Evolutionary conservation across 2,888 invertebrate genomes (phyloP), one percentile per base, ranked within the genome.

Genomic region (Homarus gammarus): DNA sequence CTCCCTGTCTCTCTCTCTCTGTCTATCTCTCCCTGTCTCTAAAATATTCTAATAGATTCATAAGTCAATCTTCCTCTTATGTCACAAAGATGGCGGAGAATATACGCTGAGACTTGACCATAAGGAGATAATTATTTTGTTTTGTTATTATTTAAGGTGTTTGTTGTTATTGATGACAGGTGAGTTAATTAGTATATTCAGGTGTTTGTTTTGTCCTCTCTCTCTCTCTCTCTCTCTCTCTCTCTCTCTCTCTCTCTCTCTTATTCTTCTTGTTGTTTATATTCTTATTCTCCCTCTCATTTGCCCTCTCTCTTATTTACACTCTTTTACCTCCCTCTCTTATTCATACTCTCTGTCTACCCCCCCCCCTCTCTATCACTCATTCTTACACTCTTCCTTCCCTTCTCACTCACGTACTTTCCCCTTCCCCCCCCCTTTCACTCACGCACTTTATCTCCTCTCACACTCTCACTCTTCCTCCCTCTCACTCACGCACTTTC

Each of bases 371-470:
- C 56, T 79, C 79, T 56, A 31, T 79, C 79, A 15, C 56, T 31
- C 79, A 33, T 31, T 56, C 79, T 79, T 51, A 56, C 33, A 56
- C 56, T 79, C 78, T 79, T 56, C 56, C 51, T 78, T 49, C 18
- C 15, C 38, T 38, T 33, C 1, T 73, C 5, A 27, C 22, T 33
- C 12, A 2, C 36, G 18, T n/a, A 1, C 10, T 15, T 33, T 33
- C 12, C 1, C 2, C 61, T 61, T 68, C 5, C n/a, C 18, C 2
- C 68, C 2, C 68, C 61, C 2, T 61, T n/a, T 3, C 31, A 0
- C 15, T 68, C 33, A 1, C n/a, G 3, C 18, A 5, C 44, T 64
- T 22, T 64, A 6, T 64, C 64, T 64, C 64, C 64, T 64, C 44
- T 44, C 31, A 6, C 31, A 10, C 31, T 64, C 64, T 64, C n/a